Evolutionary conservation across 2,888 invertebrate genomes (phyloP).

Genomic region (Patella depressa): DNA sequence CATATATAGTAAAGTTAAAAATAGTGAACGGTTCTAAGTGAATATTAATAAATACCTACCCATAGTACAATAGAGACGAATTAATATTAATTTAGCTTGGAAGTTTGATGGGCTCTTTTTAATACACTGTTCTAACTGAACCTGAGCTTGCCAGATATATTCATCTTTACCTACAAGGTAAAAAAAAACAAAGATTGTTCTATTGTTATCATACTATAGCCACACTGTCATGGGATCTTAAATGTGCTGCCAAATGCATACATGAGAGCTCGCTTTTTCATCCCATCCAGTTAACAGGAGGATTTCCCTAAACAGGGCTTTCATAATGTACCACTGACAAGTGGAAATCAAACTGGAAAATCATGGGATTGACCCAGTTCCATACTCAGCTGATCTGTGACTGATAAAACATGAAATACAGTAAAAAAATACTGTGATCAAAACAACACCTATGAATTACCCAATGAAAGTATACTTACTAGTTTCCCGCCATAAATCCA

Average conservation of each 20-base stretch:
- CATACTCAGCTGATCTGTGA: too few species aligned
- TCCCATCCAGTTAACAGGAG: not conserved
- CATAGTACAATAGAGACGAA: conserved; percentile 84
- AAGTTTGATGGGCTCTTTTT: conserved; percentile 88
- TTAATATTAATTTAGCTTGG: conserved; percentile 87
- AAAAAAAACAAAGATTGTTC: conserved; percentile 4
- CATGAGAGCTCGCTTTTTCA: not conserved
- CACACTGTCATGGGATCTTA: not conserved
- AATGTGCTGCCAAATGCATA: not conserved
- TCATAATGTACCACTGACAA: too few species aligned
- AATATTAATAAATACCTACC: conserved; percentile 73
- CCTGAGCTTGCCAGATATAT: conserved; percentile 72
- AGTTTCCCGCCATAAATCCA: conserved; percentile 75
- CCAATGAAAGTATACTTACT: conserved; percentile 56
- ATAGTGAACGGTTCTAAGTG: too few species aligned
- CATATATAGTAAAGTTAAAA: too few species aligned
- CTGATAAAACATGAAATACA: too few species aligned
- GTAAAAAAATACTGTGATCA: too few species aligned
- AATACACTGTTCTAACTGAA: conserved; percentile 82
- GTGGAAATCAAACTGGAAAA: too few species aligned
- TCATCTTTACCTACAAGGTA: conserved; percentile 62
- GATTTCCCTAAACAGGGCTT: not conserved
- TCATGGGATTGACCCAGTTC: too few species aligned
- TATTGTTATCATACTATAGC: too few species aligned
- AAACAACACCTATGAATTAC: too few species aligned